These are phyloP conservation scores for Eclectus roratus DNA, from an alignment of 2,113 vertebrate species.

Conservation along the genomic window DNA sequence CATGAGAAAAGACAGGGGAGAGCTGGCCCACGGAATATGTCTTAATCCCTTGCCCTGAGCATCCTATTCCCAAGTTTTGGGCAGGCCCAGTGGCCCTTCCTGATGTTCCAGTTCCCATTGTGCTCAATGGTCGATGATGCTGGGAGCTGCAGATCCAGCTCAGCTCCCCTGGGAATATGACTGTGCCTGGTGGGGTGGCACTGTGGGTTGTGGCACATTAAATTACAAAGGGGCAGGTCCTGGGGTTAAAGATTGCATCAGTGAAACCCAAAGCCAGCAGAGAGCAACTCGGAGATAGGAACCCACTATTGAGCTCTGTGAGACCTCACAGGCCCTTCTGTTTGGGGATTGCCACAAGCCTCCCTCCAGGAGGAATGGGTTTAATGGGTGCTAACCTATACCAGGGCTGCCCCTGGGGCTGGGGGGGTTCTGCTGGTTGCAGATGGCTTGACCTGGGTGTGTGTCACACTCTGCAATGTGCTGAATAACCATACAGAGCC, in stretches of 20 bases:
- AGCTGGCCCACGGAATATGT: not conserved
- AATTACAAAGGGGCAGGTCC: not conserved
- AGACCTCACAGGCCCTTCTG: not conserved
- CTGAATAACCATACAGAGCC: rapidly evolving
- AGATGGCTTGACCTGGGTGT: not conserved
- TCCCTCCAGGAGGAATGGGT: not conserved
- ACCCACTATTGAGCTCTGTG: rapidly evolving
- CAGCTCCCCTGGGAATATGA: not conserved
- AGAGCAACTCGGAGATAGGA: rapidly evolving
- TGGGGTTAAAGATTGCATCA: no score
- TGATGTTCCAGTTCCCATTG: rapidly evolving
- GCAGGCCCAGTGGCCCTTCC: not conserved
- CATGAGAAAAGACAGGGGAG: not conserved
- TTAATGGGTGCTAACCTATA: not conserved
- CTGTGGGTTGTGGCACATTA: not conserved
- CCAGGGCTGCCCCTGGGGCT: not conserved
- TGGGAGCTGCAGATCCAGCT: not conserved
- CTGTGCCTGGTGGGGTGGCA: no score
- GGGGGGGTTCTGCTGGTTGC: not conserved
- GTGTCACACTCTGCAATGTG: not conserved
- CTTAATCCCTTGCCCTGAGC: not conserved
- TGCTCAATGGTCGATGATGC: rapidly evolving
- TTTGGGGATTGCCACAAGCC: rapidly evolving
- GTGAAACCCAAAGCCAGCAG: not conserved
- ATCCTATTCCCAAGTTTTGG: not conserved